A percentile compares a stretch with the other conserved stretches of the same genome.
These are phyloP conservation scores for Drosophila oshimai DNA, from an alignment of 1,140 invertebrate genomes.

Conservation along the genomic window DNA sequence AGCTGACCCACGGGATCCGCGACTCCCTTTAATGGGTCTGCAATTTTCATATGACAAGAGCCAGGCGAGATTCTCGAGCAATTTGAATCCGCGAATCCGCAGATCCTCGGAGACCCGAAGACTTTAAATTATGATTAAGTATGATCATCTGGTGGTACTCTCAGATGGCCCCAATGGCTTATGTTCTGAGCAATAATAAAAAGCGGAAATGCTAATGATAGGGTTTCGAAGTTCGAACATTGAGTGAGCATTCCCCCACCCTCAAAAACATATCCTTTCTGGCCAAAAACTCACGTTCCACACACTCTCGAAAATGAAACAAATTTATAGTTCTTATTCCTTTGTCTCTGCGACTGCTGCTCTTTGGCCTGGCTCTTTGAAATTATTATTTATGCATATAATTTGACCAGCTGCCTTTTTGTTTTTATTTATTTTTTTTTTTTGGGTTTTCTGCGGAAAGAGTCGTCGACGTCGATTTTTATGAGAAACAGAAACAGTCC, in stretches of 20 bases:
- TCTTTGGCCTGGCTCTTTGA: slow-evolving; percentile 41
- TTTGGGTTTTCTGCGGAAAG: slow-evolving; percentile 55
- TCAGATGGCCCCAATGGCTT: slow-evolving; percentile 13
- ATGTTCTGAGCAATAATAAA: slow-evolving; percentile 72
- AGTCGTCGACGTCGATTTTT: slow-evolving; percentile 26
- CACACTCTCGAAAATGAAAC: slow-evolving; percentile 27
- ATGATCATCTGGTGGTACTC: slow-evolving; percentile 71
- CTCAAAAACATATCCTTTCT: slow-evolving; percentile 46
- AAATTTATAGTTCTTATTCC: slow-evolving; percentile 72
- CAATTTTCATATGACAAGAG: slow-evolving; percentile 78
- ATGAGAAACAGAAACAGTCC: slow-evolving; percentile 5
- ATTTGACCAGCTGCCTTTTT: slow-evolving; percentile 67
- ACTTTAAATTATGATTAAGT: slow-evolving; percentile 81
- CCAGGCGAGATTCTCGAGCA: slow-evolving; percentile 29
- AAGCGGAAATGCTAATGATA: slow-evolving; percentile 82
- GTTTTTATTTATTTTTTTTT: no score
- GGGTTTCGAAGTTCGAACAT: slow-evolving; percentile 54
- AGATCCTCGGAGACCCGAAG: slow-evolving; percentile 23
- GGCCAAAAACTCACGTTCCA: slow-evolving; percentile 50
- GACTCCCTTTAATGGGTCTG: slow-evolving; percentile 54
- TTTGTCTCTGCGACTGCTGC: slow-evolving; percentile 24
- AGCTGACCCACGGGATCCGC: slow-evolving; percentile 37
- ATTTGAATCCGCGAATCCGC: slow-evolving; percentile 49
- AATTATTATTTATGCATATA: slow-evolving; percentile 82
- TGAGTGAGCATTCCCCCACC: slow-evolving; percentile 1